Evolutionary conservation across 2,797 vertebrate genomes (phyloP).

Genomic region (Dipus sagitta): DNA sequence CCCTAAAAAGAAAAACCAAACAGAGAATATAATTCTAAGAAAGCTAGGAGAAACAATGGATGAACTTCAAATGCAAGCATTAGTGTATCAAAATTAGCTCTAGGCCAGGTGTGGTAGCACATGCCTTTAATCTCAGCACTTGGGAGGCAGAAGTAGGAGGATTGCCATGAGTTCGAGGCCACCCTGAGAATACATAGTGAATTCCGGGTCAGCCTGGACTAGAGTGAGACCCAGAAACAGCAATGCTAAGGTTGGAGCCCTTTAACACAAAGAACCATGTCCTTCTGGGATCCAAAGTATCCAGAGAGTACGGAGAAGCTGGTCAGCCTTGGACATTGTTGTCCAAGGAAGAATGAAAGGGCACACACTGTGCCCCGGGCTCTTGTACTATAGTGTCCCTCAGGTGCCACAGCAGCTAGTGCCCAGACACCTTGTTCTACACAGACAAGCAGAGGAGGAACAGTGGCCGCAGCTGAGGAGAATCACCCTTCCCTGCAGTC

Average conservation of each 20-base stretch:
- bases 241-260: not conserved
- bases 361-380: not conserved
- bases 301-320: not conserved
- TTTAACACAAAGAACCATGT: not conserved
- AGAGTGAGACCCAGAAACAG: not conserved
- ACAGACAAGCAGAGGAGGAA: not conserved
- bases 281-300: constrained; percentile 26
- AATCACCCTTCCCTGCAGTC: not conserved
- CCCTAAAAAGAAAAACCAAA: not conserved
- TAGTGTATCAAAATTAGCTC: not conserved
- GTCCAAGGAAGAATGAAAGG: not conserved
- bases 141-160: no score
- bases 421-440: no score
- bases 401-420: not conserved
- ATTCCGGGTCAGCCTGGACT: no score
- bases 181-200: no score
- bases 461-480: not conserved
- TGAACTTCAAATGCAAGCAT: not conserved
- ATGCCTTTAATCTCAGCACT: no score
- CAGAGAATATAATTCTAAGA: not conserved
- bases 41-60: not conserved
- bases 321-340: not conserved
- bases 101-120: not conserved
- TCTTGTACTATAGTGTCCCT: not conserved
- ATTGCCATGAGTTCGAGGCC: no score